A percentile compares a stretch with the other conserved stretches of the same genome.
phyloP scores from a whole-genome alignment of 1,140 invertebrate species.

The Semibalanus balanoides region DNA sequence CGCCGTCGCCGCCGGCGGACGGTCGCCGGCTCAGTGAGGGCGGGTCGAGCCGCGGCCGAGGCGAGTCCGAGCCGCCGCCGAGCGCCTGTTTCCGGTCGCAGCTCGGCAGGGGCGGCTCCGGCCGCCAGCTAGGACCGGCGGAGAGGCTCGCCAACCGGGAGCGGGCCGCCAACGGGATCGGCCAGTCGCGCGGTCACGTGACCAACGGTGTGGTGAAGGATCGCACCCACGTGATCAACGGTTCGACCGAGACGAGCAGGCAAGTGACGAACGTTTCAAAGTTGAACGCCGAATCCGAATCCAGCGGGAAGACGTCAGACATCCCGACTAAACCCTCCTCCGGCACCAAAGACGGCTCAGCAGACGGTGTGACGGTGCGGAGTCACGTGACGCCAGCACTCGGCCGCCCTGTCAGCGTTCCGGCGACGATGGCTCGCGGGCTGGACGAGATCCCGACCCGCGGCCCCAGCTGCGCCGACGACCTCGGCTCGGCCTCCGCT shows the following conservation, averaged over 20 bases:
- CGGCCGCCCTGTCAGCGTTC: neutral
- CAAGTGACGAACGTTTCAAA: too few relatives aligned
- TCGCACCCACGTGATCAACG: too few relatives aligned
- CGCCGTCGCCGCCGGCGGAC: neutral
- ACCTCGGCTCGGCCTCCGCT: neutral
- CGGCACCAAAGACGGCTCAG: neutral
- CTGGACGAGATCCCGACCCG: neutral
- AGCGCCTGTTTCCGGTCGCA: neutral
- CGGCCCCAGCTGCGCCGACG: neutral
- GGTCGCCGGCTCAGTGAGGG: neutral
- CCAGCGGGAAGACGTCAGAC: too few relatives aligned
- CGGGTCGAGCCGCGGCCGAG: too few relatives aligned
- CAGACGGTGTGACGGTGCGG: neutral
- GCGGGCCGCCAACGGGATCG: neutral
- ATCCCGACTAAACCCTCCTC: too few relatives aligned
- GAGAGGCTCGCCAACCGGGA: neutral
- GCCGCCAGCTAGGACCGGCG: too few relatives aligned
- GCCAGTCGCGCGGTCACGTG: neutral
- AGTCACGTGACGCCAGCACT: neutral
- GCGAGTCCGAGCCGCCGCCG: neutral
- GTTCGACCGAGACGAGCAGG: too few relatives aligned
- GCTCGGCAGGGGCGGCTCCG: neutral
- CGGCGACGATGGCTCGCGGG: neutral
- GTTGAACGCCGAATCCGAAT: too few relatives aligned
- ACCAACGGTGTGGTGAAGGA: neutral